phyloP scores from a whole-genome alignment of 2,113 vertebrate genomes.

The Xenopus borealis region DNA sequence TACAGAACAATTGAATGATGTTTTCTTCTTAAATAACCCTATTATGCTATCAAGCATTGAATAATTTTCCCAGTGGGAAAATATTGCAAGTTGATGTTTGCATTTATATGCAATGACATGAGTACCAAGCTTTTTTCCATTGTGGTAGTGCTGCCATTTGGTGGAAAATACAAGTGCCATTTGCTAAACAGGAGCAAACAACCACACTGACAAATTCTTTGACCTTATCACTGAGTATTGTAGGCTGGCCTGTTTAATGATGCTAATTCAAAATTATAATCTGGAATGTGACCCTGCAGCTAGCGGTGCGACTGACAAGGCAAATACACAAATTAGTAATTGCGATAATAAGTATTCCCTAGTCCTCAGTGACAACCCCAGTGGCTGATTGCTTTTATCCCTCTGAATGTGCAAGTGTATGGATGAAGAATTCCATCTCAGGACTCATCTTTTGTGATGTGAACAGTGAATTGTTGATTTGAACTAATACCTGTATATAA shows the following conservation, averaged over 20 bases:
- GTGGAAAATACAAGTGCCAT: not conserved
- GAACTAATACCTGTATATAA: no score
- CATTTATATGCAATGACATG: not conserved
- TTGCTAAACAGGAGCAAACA: not conserved
- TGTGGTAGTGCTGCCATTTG: not conserved
- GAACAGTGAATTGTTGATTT: no score
- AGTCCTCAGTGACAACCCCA: no score
- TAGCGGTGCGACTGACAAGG: not conserved
- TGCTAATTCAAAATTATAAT: not conserved
- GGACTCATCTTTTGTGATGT: no score
- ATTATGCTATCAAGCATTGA: no score
- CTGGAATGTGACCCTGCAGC: not conserved
- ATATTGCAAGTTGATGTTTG: not conserved
- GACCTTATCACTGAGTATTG: conserved; percentile 3
- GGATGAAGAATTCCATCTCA: no score
- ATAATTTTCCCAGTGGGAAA: not conserved
- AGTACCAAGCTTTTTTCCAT: not conserved
- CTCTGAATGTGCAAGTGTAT: no score
- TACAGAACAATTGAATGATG: no score
- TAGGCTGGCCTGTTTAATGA: not conserved
- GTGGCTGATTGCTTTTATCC: no score
- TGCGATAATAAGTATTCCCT: no score
- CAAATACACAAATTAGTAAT: no score
- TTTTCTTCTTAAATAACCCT: no score
- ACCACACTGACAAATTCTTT: not conserved